Conservation (phyloP, 2,113 vertebrate genomes). For the Uria aalge region DNA sequence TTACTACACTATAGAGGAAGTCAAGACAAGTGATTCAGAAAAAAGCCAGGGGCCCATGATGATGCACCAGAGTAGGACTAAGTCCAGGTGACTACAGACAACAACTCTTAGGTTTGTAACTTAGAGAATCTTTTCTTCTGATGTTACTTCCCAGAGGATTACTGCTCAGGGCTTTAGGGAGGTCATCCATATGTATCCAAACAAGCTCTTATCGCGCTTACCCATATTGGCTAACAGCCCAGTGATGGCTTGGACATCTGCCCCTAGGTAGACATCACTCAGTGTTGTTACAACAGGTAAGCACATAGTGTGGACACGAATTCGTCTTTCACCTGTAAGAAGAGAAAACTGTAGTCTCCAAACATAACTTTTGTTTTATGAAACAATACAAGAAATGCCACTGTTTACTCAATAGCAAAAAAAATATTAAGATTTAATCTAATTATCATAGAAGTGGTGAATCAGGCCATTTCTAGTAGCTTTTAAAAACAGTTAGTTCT, state of each 20-base stretch:
- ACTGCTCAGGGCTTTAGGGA: neutral
- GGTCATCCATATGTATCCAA: neutral
- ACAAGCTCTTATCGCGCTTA: slow-evolving; percentile 56
- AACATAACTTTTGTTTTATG: neutral
- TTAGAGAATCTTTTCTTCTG: neutral
- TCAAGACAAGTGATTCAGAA: neutral
- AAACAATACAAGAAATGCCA: neutral
- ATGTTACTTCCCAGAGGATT: neutral
- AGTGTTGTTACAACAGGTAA: slow-evolving; percentile 91
- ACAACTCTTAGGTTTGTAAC: neutral
- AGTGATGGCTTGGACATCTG: slow-evolving; percentile 92
- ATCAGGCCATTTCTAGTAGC: neutral
- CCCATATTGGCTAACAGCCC: slow-evolving; percentile 96
- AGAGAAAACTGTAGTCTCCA: neutral
- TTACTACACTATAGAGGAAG: neutral
- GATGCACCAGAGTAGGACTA: neutral
- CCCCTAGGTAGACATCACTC: slow-evolving; percentile 91
- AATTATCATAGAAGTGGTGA: neutral
- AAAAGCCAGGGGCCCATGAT: neutral
- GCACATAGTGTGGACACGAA: slow-evolving; percentile 96
- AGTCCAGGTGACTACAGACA: neutral
- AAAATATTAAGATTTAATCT: neutral
- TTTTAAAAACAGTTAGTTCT: neutral
- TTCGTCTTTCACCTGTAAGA: slow-evolving; percentile 88
- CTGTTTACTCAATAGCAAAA: neutral